Conservation (phyloP, 2,888 invertebrate species). For the Hyppa rectilinea region DNA sequence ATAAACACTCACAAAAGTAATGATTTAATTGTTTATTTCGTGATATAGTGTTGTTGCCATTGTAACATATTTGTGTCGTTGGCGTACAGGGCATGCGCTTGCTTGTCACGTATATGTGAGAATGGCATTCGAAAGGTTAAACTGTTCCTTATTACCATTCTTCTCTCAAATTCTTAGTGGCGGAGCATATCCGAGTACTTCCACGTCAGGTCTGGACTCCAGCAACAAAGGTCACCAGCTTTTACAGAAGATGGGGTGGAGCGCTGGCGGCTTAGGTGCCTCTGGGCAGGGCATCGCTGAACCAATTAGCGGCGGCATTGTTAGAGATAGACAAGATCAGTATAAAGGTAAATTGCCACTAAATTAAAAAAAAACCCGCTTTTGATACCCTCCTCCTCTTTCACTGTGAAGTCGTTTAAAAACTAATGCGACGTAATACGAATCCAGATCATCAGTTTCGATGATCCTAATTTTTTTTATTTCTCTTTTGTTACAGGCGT, state of each 20-base stretch:
- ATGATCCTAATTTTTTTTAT: slow-evolving; percentile 7
- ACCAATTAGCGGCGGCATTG: slow-evolving; percentile 97
- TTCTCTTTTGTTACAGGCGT: slow-evolving; percentile 92
- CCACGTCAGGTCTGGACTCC: slow-evolving; percentile 93
- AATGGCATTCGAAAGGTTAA: too few species aligned
- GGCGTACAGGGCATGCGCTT: too few species aligned
- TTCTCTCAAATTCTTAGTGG: slow-evolving; percentile 54
- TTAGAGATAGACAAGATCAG: slow-evolving; percentile 97
- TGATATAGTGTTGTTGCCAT: too few species aligned
- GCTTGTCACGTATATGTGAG: too few species aligned
- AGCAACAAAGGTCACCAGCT: slow-evolving; percentile 99
- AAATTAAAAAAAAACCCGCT: not conserved
- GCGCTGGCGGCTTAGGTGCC: slow-evolving; percentile 97
- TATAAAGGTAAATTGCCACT: slow-evolving; percentile 92
- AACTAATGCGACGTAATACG: not conserved
- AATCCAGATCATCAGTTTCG: not conserved
- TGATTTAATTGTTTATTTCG: too few species aligned
- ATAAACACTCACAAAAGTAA: too few species aligned
- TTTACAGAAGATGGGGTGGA: slow-evolving; percentile 99
- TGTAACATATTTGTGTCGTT: too few species aligned
- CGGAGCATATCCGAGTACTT: slow-evolving; percentile 80
- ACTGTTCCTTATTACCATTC: not conserved
- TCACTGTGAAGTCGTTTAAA: not conserved
- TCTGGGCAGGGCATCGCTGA: slow-evolving; percentile 99
- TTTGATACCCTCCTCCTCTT: too few species aligned